phyloP scores from a whole-genome alignment of 2,113 vertebrate species.

The Callaeas wilsoni region DNA sequence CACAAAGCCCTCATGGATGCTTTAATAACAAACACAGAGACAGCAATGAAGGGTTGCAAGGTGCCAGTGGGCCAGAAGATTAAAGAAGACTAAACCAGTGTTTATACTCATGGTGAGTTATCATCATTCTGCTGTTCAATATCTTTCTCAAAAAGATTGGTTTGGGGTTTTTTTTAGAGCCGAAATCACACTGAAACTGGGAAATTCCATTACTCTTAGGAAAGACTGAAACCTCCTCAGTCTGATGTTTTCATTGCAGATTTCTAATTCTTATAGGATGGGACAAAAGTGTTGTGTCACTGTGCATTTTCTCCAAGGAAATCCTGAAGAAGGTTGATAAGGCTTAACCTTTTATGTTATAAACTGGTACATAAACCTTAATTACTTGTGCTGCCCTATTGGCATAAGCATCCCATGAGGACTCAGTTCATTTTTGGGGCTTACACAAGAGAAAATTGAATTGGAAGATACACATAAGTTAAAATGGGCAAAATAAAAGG shows the following conservation, averaged over 20 bases:
- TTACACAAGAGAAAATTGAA: background rate
- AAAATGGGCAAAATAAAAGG: conserved; percentile 34
- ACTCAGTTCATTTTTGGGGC: background rate
- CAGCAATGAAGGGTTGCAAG: background rate
- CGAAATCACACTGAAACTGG: background rate
- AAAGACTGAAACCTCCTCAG: background rate
- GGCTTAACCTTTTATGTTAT: background rate
- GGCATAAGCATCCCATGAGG: background rate
- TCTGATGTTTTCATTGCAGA: background rate
- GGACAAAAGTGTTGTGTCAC: background rate
- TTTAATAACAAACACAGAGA: background rate
- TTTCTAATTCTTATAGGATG: background rate
- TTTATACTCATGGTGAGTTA: background rate
- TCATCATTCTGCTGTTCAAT: background rate
- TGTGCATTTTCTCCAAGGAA: background rate
- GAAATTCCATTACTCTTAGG: background rate
- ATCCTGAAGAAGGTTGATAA: background rate
- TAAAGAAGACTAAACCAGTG: background rate
- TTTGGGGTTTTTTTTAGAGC: background rate
- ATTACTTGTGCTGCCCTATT: background rate
- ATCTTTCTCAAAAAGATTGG: background rate
- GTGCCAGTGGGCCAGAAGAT: background rate
- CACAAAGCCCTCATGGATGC: background rate
- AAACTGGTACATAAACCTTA: background rate
- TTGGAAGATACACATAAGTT: background rate